phyloP scores from a whole-genome alignment of 2,113 vertebrate genomes.

The Pterocles burchelli region DNA sequence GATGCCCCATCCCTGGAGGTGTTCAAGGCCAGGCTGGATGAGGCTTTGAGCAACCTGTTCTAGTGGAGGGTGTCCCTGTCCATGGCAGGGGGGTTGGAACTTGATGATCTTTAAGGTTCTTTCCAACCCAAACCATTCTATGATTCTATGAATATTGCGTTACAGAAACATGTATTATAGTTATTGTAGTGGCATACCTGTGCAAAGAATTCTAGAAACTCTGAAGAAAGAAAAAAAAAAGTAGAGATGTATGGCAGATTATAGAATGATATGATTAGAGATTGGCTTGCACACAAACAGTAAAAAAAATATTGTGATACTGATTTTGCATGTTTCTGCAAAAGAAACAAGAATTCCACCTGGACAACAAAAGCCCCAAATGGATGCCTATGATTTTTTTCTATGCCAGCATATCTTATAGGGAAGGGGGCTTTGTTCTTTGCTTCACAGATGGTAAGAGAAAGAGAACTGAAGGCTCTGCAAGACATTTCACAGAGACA shows the following conservation, averaged over 20 bases:
- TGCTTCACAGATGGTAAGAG: slow-evolving; percentile 67
- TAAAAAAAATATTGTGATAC: background rate
- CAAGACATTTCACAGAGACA: slow-evolving; percentile 75
- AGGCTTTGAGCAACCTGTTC: no score
- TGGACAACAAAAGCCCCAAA: slow-evolving; percentile 31
- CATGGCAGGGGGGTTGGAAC: no score
- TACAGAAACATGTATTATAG: background rate
- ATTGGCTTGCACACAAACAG: background rate
- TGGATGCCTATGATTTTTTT: slow-evolving; percentile 41
- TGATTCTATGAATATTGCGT: background rate
- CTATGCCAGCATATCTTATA: background rate
- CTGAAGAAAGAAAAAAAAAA: background rate
- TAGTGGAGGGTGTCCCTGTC: no score
- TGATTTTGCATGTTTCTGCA: background rate
- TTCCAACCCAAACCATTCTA: no score
- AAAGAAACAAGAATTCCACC: slow-evolving; percentile 17
- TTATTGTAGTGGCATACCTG: background rate
- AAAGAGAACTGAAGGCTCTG: slow-evolving; percentile 72
- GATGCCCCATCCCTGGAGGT: no score
- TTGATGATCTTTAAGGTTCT: no score
- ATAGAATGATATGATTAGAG: background rate
- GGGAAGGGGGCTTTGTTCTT: slow-evolving; percentile 72
- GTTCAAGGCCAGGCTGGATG: no score
- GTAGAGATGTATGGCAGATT: background rate
- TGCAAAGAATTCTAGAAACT: background rate